These are phyloP conservation scores for Diorhabda carinulata DNA, from an alignment of 1,140 invertebrate genomes.

Conservation along the genomic window DNA sequence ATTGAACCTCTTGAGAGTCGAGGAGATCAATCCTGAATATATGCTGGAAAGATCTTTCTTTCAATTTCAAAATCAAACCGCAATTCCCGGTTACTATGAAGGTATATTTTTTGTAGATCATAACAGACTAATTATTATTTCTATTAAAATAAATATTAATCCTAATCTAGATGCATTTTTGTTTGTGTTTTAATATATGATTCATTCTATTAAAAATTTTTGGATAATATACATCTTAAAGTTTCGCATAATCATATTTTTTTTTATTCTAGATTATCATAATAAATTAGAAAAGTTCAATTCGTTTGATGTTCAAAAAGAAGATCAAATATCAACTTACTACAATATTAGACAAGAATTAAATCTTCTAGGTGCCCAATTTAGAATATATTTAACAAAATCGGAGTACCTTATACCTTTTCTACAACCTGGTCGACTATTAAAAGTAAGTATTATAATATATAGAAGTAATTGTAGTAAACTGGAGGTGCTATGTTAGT, in stretches of 20 bases:
- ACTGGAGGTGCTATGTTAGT: too few relatives aligned
- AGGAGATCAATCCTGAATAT: constrained; percentile 99
- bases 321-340: constrained; percentile 77
- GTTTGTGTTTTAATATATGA: too few relatives aligned
- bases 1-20: constrained; percentile 90
- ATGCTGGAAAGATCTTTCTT: constrained; percentile 98
- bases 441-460: constrained; percentile 64
- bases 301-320: constrained; percentile 63
- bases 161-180: too few relatives aligned
- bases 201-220: too few relatives aligned
- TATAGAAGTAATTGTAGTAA: too few relatives aligned
- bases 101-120: constrained; percentile 55
- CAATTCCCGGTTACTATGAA: constrained; percentile 84
- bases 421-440: constrained; percentile 86
- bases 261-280: constrained; percentile 62
- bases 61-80: constrained; percentile 98
- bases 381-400: constrained; percentile 74
- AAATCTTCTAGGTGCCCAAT: constrained; percentile 67
- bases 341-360: constrained; percentile 82
- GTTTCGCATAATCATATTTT: neutral
- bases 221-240: too few relatives aligned
- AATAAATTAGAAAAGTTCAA: constrained; percentile 65
- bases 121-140: too few relatives aligned
- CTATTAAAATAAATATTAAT: too few relatives aligned
- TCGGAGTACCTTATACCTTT: constrained; percentile 90